Evolutionary conservation across 2,888 invertebrate genomes (phyloP).

Genomic region (Argyresthia goedartella): DNA sequence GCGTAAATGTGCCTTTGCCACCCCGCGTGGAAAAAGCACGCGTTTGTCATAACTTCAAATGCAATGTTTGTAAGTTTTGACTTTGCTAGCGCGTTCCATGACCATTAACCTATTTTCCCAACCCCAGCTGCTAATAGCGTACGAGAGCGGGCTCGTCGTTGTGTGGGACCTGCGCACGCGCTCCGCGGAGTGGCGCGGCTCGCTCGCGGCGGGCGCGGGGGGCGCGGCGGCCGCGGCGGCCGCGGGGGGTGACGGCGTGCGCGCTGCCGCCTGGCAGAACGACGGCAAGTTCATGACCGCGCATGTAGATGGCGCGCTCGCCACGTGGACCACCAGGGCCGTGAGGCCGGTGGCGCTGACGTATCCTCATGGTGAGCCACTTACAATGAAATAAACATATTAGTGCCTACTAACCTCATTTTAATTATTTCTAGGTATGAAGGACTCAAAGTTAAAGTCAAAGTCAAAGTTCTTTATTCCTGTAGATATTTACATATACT

Average conservation of each 20-base stretch:
- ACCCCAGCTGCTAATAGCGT: conserved; percentile 92
- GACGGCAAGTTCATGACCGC: conserved; percentile 98
- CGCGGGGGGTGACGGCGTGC: conserved; percentile 86
- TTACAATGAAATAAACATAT: too few relatives aligned
- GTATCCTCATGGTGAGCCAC: conserved; percentile 94
- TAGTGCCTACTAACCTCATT: too few relatives aligned
- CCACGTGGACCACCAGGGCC: conserved; percentile 90
- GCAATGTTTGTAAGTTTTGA: too few relatives aligned
- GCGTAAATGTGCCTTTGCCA: too few relatives aligned
- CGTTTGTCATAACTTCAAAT: too few relatives aligned
- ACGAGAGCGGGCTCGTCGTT: conserved; percentile 93
- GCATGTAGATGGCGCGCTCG: conserved; percentile 95
- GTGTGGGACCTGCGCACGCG: conserved; percentile 95
- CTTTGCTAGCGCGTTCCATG: too few relatives aligned
- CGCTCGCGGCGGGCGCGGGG: conserved; percentile 81
- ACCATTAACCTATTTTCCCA: not conserved
- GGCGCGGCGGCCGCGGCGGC: too few relatives aligned
- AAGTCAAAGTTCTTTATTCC: too few relatives aligned
- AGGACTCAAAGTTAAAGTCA: too few relatives aligned
- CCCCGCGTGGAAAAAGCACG: too few relatives aligned
- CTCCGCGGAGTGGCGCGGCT: conserved; percentile 87
- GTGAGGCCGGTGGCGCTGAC: conserved; percentile 84
- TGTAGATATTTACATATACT: too few relatives aligned
- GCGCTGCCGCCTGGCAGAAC: conserved; percentile 95
- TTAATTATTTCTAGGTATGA: too few relatives aligned